phyloP scores from a whole-genome alignment of 92 coral and sea anemone genomes.

The Pocillopora grandis region DNA sequence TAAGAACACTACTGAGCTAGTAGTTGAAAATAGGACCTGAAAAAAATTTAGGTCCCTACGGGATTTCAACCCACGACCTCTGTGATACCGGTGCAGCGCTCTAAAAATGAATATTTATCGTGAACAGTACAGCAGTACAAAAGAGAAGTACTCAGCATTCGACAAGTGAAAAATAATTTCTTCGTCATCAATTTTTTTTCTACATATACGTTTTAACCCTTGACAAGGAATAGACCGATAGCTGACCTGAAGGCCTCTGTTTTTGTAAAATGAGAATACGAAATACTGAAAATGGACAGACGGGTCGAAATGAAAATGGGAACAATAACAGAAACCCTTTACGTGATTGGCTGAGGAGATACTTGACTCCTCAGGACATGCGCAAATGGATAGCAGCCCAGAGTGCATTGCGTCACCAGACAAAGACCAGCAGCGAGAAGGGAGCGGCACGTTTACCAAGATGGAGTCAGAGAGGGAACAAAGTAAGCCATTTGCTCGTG shows the following conservation, averaged over 20 bases:
- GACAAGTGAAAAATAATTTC: too few species aligned
- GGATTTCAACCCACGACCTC: too few species aligned
- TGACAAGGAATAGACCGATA: not conserved
- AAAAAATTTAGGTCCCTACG: too few species aligned
- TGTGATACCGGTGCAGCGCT: too few species aligned
- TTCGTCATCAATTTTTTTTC: too few species aligned
- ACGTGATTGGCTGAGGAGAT: conserved; percentile 31
- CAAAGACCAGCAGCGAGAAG: conserved; percentile 74
- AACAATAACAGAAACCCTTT: conserved; percentile 3
- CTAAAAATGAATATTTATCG: too few species aligned
- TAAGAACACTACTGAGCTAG: too few species aligned
- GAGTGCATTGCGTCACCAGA: conserved; percentile 69
- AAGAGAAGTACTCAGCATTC: too few species aligned
- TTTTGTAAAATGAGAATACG: not conserved
- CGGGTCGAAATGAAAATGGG: conserved; percentile 14
- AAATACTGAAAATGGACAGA: not conserved
- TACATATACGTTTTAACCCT: too few species aligned
- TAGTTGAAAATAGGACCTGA: too few species aligned
- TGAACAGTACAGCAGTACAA: too few species aligned
- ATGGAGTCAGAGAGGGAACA: conserved; percentile 81
- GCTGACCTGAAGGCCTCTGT: too few species aligned
- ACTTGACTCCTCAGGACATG: conserved; percentile 24
- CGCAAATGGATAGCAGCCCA: conserved; percentile 60
- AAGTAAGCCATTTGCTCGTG: conserved; percentile 63
- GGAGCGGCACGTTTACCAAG: conserved; percentile 72